Conservation (phyloP, 2,888 invertebrate genomes). For the Hemithea aestivaria region DNA sequence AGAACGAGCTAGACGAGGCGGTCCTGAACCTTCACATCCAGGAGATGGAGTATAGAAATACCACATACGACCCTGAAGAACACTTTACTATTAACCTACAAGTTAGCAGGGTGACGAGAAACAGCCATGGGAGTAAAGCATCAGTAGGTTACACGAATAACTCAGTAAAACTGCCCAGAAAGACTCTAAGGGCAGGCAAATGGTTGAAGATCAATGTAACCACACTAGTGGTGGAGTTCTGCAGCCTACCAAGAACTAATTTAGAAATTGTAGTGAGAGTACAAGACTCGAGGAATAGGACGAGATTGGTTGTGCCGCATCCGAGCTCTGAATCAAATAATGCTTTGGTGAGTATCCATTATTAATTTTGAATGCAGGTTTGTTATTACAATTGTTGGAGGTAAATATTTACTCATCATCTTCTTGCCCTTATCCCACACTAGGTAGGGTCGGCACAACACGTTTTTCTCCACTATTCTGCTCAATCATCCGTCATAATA, state of each 20-base stretch:
- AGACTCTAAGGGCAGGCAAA: conserved; percentile 75
- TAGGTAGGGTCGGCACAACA: too few relatives aligned
- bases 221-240: conserved; percentile 87
- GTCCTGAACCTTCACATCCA: conserved; percentile 84
- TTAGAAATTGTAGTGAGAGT: conserved; percentile 88
- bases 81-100: conserved; percentile 59
- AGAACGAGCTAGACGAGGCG: conserved; percentile 84
- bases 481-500: too few relatives aligned
- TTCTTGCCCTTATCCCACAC: too few relatives aligned
- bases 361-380: too few relatives aligned
- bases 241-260: conserved; percentile 85
- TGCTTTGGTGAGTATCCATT: conserved; percentile 57
- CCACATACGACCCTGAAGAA: conserved; percentile 53
- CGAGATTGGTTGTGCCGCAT: conserved; percentile 84
- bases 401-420: too few relatives aligned
- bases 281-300: conserved; percentile 79
- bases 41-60: conserved; percentile 60
- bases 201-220: conserved; percentile 89
- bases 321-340: conserved; percentile 78
- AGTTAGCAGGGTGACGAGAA: conserved; percentile 64
- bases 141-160: conserved; percentile 61
- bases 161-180: conserved; percentile 69
- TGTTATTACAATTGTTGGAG: too few relatives aligned
- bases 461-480: too few relatives aligned
- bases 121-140: conserved; percentile 61